Percentiles rank a stretch among this genome's conserved stretches.
phyloP scores from a whole-genome alignment of 2,888 invertebrate genomes.

The Volucella bombylans region DNA sequence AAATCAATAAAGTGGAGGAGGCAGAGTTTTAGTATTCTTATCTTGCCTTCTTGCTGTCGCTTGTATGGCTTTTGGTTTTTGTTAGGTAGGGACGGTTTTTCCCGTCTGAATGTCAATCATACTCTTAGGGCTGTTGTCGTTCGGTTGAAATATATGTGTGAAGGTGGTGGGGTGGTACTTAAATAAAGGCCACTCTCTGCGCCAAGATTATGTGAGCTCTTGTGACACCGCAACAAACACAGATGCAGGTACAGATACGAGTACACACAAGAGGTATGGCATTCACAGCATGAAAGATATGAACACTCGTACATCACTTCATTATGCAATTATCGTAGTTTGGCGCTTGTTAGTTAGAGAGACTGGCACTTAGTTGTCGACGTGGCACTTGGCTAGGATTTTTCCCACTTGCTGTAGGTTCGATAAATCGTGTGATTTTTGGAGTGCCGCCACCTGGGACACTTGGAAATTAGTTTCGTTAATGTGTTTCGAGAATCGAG shows the following conservation, averaged over 20 bases:
- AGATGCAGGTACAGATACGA: background rate
- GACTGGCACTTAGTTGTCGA: too few relatives aligned
- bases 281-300: background rate
- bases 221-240: background rate
- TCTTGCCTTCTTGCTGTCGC: background rate
- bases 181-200: conserved; percentile 54
- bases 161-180: conserved; percentile 15
- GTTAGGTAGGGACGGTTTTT: conserved; percentile 22
- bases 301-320: conserved; percentile 25
- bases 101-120: conserved; percentile 57
- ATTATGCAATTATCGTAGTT: conserved; percentile 47
- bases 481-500: background rate
- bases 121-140: conserved; percentile 26
- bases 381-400: too few relatives aligned
- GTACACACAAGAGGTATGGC: background rate
- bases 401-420: conserved; percentile 19
- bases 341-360: background rate
- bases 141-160: background rate
- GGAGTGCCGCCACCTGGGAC: conserved; percentile 59
- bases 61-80: conserved; percentile 42
- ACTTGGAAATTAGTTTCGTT: conserved; percentile 17
- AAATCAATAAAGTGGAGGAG: conserved; percentile 43
- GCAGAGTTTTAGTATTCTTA: background rate
- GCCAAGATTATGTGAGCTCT: conserved; percentile 50
- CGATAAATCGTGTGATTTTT: conserved; percentile 60